These are phyloP conservation scores for Poeciliopsis prolifica DNA, from an alignment of 2,113 vertebrate species.

Conservation along the genomic window DNA sequence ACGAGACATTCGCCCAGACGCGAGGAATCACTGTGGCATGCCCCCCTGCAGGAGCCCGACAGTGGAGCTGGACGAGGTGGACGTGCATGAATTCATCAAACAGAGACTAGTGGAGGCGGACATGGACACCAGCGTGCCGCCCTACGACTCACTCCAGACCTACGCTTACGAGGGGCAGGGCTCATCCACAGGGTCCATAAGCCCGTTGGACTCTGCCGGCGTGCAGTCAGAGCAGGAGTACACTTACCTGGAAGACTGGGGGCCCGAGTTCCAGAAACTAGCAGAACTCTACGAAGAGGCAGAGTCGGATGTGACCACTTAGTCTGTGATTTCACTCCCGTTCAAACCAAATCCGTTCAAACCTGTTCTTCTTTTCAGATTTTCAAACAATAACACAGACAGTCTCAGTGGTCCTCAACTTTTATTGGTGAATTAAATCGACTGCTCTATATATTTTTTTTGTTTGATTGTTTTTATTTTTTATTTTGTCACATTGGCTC, in stretches of 20 bases:
- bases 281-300: constrained; percentile 93
- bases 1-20: constrained; percentile 89
- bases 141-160: constrained; percentile 97
- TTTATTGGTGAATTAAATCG: constrained; percentile 83
- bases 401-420: constrained; percentile 77
- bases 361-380: constrained; percentile 70
- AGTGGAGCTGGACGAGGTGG: constrained; percentile 81
- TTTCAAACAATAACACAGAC: constrained; percentile 67
- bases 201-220: constrained; percentile 89
- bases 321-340: constrained; percentile 69
- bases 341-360: constrained; percentile 61
- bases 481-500: constrained; percentile 77
- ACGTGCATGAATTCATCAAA: constrained; percentile 91
- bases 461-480: constrained; percentile 30
- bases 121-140: constrained; percentile 88
- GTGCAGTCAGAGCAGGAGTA: constrained; percentile 88
- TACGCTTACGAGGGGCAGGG: constrained; percentile 95
- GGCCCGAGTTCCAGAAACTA: constrained; percentile 92
- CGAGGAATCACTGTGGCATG: constrained; percentile 52
- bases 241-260: constrained; percentile 92
- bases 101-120: constrained; percentile 93
- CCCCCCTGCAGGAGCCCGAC: constrained; percentile 34
- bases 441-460: constrained; percentile 75
- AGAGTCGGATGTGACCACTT: constrained; percentile 73
- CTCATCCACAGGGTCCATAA: constrained; percentile 92